Percentiles rank a stretch among this genome's conserved stretches.
Evolutionary conservation across 2,113 vertebrate species (phyloP).

Genomic region (Bostrychus sinensis): DNA sequence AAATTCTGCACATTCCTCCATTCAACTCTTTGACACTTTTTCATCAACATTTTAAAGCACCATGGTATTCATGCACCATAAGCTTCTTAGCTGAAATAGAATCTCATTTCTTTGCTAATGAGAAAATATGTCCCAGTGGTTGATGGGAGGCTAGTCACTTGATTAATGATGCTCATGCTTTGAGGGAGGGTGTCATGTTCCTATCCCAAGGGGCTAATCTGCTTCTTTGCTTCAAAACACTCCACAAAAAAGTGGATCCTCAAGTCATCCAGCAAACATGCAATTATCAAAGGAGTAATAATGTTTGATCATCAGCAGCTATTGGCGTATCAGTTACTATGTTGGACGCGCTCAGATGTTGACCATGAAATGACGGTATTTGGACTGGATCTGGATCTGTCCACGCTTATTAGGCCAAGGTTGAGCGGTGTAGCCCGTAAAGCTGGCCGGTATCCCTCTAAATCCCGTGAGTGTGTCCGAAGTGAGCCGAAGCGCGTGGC

Average conservation of each 20-base stretch:
- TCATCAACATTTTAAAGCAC: not conserved
- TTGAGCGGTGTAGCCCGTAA: slow-evolving; percentile 37
- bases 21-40: slow-evolving; percentile 10
- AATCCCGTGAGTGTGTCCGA: slow-evolving; percentile 58
- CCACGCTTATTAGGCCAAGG: slow-evolving; percentile 16
- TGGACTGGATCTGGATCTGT: slow-evolving; percentile 24
- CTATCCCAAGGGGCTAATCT: slow-evolving; percentile 7
- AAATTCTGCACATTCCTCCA: not conserved
- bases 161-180: slow-evolving; percentile 42
- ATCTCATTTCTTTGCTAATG: slow-evolving; percentile 46
- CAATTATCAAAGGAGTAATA: slow-evolving; percentile 4
- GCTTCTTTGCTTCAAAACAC: too few species aligned
- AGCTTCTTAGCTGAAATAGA: slow-evolving; percentile 38
- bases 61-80: slow-evolving; percentile 27
- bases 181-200: slow-evolving; percentile 1
- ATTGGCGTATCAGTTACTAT: slow-evolving; percentile 22
- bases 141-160: slow-evolving; percentile 27
- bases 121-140: slow-evolving; percentile 31
- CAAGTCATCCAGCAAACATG: not conserved
- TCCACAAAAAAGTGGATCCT: slow-evolving; percentile 18
- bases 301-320: not conserved
- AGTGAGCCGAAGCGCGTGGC: slow-evolving; percentile 8
- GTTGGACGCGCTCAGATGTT: slow-evolving; percentile 26
- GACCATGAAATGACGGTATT: slow-evolving; percentile 5
- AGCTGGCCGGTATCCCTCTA: slow-evolving; percentile 43